A percentile compares a stretch with the other conserved stretches of the same genome.
Evolutionary conservation across 2,113 vertebrate species (phyloP).

Genomic region (Vireo altiloquus): DNA sequence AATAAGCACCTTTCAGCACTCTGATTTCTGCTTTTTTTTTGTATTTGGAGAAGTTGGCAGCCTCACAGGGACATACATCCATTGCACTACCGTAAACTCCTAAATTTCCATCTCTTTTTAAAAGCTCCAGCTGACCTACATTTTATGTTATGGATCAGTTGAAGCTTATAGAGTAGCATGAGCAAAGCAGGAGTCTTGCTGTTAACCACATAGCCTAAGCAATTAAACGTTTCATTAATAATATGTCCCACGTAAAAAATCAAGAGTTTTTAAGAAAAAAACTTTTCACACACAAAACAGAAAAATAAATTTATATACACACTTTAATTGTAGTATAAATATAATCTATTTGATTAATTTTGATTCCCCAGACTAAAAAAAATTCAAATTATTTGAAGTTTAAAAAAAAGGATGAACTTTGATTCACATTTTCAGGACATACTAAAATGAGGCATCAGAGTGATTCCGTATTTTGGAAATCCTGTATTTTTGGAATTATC

Average conservation of each 20-base stretch:
- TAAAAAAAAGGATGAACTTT: neutral
- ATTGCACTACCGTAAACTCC: neutral
- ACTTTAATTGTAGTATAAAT: neutral
- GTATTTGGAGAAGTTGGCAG: neutral
- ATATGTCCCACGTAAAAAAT: neutral
- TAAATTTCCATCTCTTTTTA: constrained; percentile 16
- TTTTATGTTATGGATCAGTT: constrained; percentile 27
- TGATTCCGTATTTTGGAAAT: neutral
- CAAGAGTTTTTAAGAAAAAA: neutral
- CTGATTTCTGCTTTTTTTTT: neutral
- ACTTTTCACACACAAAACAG: neutral
- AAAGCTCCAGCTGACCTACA: constrained; percentile 35
- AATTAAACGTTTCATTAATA: neutral
- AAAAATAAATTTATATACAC: neutral
- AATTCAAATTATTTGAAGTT: neutral
- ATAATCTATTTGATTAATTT: neutral
- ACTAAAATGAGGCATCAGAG: neutral
- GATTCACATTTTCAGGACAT: neutral
- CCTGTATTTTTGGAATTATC: neutral
- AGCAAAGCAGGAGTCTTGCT: neutral
- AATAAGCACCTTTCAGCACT: neutral
- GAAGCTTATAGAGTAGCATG: neutral
- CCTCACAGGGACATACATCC: neutral
- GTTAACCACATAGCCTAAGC: neutral
- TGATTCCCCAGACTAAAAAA: neutral